Conservation (phyloP, 2,797 vertebrate genomes). For the Pseudocheirus occidentalis region DNA sequence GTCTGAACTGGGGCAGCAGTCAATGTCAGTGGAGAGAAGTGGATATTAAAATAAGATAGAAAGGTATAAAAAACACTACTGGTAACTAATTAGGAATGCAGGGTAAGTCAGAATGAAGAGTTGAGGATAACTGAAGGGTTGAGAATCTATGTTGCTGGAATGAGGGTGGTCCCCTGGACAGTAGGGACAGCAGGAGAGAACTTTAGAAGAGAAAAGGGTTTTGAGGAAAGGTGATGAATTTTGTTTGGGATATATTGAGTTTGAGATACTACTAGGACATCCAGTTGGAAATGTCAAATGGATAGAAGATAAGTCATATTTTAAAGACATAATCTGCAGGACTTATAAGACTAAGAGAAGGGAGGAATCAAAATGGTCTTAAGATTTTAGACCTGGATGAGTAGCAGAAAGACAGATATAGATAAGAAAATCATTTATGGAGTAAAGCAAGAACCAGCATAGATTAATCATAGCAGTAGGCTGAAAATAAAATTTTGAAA, state of each 20-base stretch:
- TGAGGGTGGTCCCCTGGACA: neutral
- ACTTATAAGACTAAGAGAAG: neutral
- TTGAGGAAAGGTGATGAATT: neutral
- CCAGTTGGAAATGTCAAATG: neutral
- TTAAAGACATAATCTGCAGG: neutral
- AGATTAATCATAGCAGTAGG: neutral
- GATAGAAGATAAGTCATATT: neutral
- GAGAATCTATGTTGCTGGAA: neutral
- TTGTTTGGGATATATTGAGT: neutral
- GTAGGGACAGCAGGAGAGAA: neutral
- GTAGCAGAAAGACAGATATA: neutral
- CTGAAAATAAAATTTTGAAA: neutral
- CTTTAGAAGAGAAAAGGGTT: neutral
- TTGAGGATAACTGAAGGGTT: neutral
- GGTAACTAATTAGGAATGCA: neutral
- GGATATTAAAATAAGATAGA: neutral
- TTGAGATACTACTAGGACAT: neutral
- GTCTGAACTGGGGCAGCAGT: neutral
- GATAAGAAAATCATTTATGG: neutral
- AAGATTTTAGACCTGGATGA: neutral
- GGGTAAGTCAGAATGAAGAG: neutral
- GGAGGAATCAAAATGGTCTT: neutral
- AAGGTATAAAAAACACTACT: neutral
- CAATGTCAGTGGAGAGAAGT: neutral
- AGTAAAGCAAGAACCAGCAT: neutral